Conservation (phyloP, 2,113 vertebrate species). For the Sphyrna mokarran region DNA sequence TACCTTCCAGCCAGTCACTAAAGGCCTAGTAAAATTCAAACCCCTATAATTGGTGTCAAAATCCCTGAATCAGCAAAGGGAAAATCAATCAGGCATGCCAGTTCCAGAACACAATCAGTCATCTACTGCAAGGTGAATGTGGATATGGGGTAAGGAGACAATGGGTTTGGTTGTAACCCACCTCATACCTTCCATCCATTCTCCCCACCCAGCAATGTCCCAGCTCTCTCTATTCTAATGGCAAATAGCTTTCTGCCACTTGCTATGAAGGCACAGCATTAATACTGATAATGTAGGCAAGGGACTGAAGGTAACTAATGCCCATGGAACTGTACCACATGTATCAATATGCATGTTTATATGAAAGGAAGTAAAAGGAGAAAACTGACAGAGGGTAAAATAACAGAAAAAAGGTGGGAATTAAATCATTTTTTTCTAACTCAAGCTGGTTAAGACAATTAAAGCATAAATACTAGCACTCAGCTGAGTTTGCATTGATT, state of each 20-base stretch:
- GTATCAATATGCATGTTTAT: background rate
- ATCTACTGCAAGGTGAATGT: background rate
- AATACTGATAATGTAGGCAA: background rate
- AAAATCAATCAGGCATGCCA: background rate
- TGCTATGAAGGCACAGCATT: background rate
- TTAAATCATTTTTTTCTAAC: background rate
- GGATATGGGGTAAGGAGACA: background rate
- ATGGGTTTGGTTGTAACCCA: background rate
- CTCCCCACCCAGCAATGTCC: too few relatives aligned
- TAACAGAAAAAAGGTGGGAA: background rate
- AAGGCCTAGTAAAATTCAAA: background rate
- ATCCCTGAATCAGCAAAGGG: background rate
- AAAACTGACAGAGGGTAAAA: background rate
- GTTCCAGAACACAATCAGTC: background rate
- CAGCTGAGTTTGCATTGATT: background rate
- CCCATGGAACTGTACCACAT: background rate
- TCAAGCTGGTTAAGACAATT: background rate
- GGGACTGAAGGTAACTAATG: background rate
- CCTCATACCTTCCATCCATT: background rate
- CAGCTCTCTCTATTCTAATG: background rate
- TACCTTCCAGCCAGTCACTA: background rate
- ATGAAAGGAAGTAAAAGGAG: background rate
- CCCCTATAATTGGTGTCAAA: background rate
- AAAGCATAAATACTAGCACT: background rate
- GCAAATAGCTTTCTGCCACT: background rate